phyloP scores from a whole-genome alignment of 2,113 vertebrate genomes.

The Macroglossus sobrinus region DNA sequence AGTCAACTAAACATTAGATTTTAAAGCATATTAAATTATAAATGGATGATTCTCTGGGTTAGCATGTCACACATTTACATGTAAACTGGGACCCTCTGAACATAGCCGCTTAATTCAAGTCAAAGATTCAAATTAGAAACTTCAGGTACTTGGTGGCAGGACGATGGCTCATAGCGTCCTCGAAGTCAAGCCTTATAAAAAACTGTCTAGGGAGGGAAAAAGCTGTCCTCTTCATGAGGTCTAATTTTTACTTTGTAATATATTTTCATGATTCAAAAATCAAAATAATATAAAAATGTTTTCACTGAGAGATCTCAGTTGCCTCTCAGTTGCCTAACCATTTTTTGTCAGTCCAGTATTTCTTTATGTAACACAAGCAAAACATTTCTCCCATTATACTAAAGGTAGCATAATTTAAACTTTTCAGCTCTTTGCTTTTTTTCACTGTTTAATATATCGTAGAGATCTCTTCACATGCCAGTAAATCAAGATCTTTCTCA shows the following conservation, averaged over 20 bases:
- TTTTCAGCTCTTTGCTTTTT: neutral
- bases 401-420: neutral
- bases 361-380: neutral
- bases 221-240: neutral
- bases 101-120: neutral
- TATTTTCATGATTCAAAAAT: slow-evolving; percentile 5
- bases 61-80: neutral
- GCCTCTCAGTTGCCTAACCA: neutral
- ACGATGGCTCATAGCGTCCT: neutral
- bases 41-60: neutral
- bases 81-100: neutral
- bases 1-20: neutral
- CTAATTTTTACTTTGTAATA: neutral
- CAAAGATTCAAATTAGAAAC: slow-evolving; percentile 6
- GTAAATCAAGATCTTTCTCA: neutral
- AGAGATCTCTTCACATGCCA: neutral
- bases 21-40: neutral
- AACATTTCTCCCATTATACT: neutral
- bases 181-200: neutral
- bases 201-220: neutral
- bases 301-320: neutral
- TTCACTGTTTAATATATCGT: neutral
- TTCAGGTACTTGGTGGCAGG: neutral
- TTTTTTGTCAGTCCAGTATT: neutral
- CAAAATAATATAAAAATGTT: neutral